Base-by-base conservation (phyloP, 92 coral and sea anemone genomes). In the Paramuricea clavata region DNA sequence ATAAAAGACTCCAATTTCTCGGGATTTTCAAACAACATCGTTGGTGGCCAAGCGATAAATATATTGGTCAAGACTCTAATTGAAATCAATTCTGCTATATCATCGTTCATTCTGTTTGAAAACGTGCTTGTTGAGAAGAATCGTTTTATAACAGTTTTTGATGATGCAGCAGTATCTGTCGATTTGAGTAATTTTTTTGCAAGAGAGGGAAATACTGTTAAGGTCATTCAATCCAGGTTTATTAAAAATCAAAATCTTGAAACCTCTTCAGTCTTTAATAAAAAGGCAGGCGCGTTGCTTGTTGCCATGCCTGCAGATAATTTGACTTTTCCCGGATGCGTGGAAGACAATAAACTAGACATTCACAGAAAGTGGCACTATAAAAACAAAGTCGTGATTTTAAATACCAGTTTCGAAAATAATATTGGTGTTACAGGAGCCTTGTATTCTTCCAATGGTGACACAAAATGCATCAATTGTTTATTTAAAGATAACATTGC, bases 341-440 rank as follows among this genome's bases (percentile, higher is more conserved):
- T 47, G 52, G 2, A 47, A 12, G 52, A 15, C 52, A 2, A 5
- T 47, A 47, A 47, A 9, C 52, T 12, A 47, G 52, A 47, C 1
- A 12, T 47, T 47, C 52, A 47, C 17, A 4, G 52, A 15, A 15
- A 47, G 52, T 47, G 52, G 52, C 16, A 47, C 17, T 47, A 47
- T 47, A 47, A 10, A 15, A 47, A 47, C 52, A 47, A 47, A 47
- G 89, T 69, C 25, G 12, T 41, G 74, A 64, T 90, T 67, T 50
- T 81, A 36, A 79, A 81, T 28, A 36, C 80, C 17, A 31, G n/a
- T 6, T 86, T 90, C 33, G 83, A 81, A 19, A 65, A 56, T 32
- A 90, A 90, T 62, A 41, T 86, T 11, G 93, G 91, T 12, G 36
- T 73, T 54, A 68, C 88, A 15, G 91, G 89, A 6, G 83, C 84